Base-by-base conservation (phyloP, 2,113 vertebrate species). In the Leptobrachium ailaonicum region DNA sequence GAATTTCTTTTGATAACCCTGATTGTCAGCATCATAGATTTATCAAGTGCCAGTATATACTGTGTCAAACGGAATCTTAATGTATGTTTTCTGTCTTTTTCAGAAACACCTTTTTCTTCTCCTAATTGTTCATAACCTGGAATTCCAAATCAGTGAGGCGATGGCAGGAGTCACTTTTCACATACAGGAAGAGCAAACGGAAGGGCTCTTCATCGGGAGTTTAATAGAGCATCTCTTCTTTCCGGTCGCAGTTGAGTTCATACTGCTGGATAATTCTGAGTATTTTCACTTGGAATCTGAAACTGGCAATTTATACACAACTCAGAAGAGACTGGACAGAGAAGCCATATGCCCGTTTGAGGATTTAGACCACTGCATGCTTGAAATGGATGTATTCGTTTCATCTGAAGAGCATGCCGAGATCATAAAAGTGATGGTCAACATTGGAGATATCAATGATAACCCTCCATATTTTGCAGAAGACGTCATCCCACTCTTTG, bases 371-470 rank as follows among this genome's bases (percentile, higher is more conserved):
- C 63, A 69, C 5, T 80, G 79, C 69, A 10, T 56, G 3, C n/a
- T 80, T 4, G 42, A 12, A 6, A 41, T 80, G n/a, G 79, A 80
- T 60, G 66, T 62, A 13, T 74, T 80, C 45, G n/a, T 74, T 69
- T 69, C 64, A 69, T 69, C 79, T 47, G 41, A 74, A 50, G 79
- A 80, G 40, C 66, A 80, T 69, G n/a, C 71, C 0, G 79, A 80
- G 54, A 75, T 80, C 40, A 54, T 64, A 66, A 80, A 80, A 53
- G 70, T 69, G 8, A 80, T 60, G 14, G 41, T 80, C 14, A 74
- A 67, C 62, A 62, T 80, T 44, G 50, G 68, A 42, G 79, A 80
- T 60, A 80, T 80, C 13, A 80, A 80, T 47, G 79, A 80, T 41
- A 66, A 80, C 4, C 47, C 71, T 9, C 79, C 79, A 6, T 74